Base-by-base conservation (phyloP, 2,797 vertebrate genomes). In the Nothura maculosa region DNA sequence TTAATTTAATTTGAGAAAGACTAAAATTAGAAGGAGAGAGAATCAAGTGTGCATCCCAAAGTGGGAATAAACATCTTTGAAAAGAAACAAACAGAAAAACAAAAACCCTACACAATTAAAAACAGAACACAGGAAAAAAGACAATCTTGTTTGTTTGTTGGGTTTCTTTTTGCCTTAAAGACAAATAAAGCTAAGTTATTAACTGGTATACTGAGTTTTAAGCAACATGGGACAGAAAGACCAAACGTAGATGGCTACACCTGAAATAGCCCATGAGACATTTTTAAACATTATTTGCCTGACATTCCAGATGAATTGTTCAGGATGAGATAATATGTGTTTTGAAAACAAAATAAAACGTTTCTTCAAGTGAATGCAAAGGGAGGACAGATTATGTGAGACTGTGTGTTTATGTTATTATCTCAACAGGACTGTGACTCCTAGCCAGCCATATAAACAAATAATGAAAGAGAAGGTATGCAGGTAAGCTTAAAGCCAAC, bases 381-480 rank as follows among this genome's bases (percentile, higher is more conserved):
- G n/a, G 50, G 17, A 91, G 55, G 21, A 80, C 24, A 73, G 16
- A 86, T 69, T 79, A 72, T 55, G 15, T 66, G 66, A 79, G 28
- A 69, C 12, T 1, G 1, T 8, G 14, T 27, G 5, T 18, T 62
- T 84, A 69, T 76, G 34, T 73, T 79, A 81, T 84, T 91, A 73
- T 32, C 55, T 55, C 74, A 79, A 70, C 10, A 63, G 27, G 21
- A 62, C 63, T 55, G 34, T 79, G 63, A 84, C 38, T 88, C 85
- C 47, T 60, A 93, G 42, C 8, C 40, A 87, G 40, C 25, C 30
- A n/a, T 22, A 85, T 17, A 87, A 92, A 76, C 47, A 95, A 89
- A 72, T 10, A 68, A 36, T 55, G 87, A 86, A 87, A 17, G 9
- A 22, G 50, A 47, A 68, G 76, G n/a, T 24, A 19, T 62, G 19